phyloP scores from a whole-genome alignment of 2,888 invertebrate species.

The Lumbricus terrestris region DNA sequence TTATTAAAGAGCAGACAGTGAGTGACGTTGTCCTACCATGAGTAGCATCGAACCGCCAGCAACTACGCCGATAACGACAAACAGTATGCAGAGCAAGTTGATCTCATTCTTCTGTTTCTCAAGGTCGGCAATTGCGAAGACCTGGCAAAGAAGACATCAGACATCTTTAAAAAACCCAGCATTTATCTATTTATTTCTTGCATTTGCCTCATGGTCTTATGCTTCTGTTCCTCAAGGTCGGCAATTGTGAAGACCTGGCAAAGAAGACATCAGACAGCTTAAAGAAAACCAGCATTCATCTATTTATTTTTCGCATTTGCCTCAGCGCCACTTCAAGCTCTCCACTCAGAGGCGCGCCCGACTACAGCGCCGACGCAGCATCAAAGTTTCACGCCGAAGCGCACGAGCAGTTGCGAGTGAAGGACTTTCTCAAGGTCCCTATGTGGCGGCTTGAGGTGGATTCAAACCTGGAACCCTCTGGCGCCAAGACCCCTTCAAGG shows the following conservation, averaged over 20 bases:
- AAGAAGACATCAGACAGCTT: neutral
- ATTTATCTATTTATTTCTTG: no score
- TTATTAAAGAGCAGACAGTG: neutral
- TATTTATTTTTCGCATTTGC: no score
- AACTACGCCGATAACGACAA: slow-evolving; percentile 36
- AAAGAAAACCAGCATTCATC: neutral
- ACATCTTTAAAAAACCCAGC: neutral
- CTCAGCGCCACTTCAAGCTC: no score
- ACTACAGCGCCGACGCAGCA: no score
- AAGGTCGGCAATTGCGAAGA: slow-evolving; percentile 27
- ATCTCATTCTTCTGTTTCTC: slow-evolving; percentile 26
- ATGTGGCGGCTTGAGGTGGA: no score
- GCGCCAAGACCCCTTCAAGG: no score
- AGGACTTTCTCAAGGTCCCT: no score
- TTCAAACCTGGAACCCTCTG: no score
- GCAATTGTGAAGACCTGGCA: slow-evolving; percentile 32
- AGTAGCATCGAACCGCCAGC: slow-evolving; percentile 35
- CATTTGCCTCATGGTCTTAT: no score
- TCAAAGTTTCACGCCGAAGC: no score
- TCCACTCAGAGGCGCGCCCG: no score
- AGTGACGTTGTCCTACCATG: slow-evolving; percentile 38
- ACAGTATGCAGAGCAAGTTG: slow-evolving; percentile 36
- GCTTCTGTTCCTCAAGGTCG: slow-evolving; percentile 26
- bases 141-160: slow-evolving; percentile 26
- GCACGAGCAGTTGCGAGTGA: no score